Evolutionary conservation across 1,140 invertebrate species (phyloP).

Genomic region (Temnothorax longispinosus): DNA sequence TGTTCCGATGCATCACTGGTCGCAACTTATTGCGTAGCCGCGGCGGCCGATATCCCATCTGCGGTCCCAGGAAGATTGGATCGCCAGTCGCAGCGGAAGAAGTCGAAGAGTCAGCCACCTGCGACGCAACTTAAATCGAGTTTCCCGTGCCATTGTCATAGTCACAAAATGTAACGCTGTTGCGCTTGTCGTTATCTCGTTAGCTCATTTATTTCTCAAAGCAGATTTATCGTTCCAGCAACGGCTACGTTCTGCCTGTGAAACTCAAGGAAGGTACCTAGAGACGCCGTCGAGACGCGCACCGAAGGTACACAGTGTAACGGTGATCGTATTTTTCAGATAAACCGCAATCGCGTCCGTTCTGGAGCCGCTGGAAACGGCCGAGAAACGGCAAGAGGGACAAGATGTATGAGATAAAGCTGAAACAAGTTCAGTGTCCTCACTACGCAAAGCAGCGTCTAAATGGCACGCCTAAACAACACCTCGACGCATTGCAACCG

Average conservation of each 20-base stretch:
- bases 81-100: constrained; percentile 25
- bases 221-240: constrained; percentile 47
- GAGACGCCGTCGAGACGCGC: background rate
- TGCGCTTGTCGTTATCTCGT: constrained; percentile 6
- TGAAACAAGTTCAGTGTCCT: constrained; percentile 66
- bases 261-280: constrained; percentile 61
- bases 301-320: background rate
- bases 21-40: constrained; percentile 7
- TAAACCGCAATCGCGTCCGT: background rate
- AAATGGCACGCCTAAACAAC: background rate
- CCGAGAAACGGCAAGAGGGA: constrained; percentile 67
- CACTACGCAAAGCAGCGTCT: constrained; percentile 67
- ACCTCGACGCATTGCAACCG: background rate
- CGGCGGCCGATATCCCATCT: background rate
- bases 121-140: constrained; percentile 17
- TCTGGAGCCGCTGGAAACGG: constrained; percentile 70
- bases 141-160: constrained; percentile 63
- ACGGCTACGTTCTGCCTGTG: constrained; percentile 63
- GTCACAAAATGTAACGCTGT: constrained; percentile 68
- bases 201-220: constrained; percentile 31
- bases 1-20: constrained; percentile 15
- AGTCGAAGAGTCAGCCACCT: constrained; percentile 9
- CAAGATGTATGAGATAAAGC: constrained; percentile 72
- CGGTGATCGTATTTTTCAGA: constrained; percentile 27
- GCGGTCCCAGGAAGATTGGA: background rate